Conservation (phyloP, 2,888 invertebrate genomes). For the Cephus pulcher region DNA sequence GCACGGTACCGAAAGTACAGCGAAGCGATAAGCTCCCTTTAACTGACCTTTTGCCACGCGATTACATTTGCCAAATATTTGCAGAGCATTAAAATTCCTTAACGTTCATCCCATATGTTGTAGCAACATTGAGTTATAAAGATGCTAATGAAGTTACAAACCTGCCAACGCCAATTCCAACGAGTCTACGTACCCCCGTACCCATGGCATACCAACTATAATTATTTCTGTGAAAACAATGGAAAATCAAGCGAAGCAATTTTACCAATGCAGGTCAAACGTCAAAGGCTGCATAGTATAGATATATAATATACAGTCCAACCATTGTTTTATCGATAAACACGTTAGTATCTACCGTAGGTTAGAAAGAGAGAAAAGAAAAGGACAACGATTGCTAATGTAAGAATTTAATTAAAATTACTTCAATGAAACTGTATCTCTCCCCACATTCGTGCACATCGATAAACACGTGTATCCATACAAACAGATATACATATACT, state of each 20-base stretch:
- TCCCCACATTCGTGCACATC: neutral
- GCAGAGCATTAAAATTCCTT: neutral
- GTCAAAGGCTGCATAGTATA: neutral
- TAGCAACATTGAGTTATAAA: neutral
- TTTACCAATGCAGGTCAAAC: neutral
- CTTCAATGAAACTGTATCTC: neutral
- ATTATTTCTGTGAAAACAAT: neutral
- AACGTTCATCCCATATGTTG: neutral
- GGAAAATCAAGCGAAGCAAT: neutral
- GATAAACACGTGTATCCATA: neutral
- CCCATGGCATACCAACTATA: neutral
- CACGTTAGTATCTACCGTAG: neutral
- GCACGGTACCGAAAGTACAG: constrained; percentile 13
- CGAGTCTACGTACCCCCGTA: neutral
- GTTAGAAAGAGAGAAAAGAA: neutral
- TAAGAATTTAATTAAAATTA: neutral
- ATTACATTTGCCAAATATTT: neutral
- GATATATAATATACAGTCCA: neutral
- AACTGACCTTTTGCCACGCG: constrained; percentile 17
- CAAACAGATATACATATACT: neutral
- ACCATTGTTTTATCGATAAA: neutral
- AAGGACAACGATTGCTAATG: neutral
- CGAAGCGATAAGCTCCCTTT: constrained; percentile 20
- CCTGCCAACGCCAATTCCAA: neutral
- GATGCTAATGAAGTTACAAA: neutral